Conservation (phyloP, 2,113 vertebrate genomes). For the Lophochroa leadbeateri region DNA sequence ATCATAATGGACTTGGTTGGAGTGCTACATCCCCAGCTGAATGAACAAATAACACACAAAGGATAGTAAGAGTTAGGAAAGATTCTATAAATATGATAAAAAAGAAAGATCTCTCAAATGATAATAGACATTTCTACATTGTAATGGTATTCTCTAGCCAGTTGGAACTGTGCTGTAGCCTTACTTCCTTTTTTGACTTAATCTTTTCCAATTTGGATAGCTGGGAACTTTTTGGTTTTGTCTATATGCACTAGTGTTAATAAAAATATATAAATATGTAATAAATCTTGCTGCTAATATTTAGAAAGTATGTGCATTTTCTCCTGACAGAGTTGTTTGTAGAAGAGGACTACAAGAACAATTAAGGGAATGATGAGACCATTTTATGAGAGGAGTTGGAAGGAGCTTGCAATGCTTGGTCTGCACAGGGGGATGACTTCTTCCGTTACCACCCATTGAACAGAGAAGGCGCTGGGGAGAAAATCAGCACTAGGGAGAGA, state of each 20-base stretch:
- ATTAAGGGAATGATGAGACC: neutral
- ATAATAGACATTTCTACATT: neutral
- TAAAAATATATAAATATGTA: neutral
- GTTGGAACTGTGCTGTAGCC: neutral
- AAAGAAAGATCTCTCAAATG: neutral
- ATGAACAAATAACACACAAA: neutral
- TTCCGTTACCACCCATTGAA: neutral
- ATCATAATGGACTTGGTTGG: neutral
- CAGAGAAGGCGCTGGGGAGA: neutral
- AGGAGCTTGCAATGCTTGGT: neutral
- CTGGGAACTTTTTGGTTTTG: neutral
- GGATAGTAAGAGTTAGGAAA: neutral
- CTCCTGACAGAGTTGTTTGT: neutral
- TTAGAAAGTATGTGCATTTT: neutral
- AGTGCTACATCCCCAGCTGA: neutral
- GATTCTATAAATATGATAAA: neutral
- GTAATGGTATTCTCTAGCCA: neutral
- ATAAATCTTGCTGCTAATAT: neutral
- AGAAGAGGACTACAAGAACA: neutral
- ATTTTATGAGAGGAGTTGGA: neutral
- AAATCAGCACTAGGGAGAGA: neutral
- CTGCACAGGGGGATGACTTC: neutral
- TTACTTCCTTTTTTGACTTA: neutral
- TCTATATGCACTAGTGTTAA: neutral
- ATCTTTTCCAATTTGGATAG: neutral